Evolutionary conservation across 2,797 vertebrate species (phyloP), one percentile per base, ranked within the genome.

Genomic region (Sebastes baramenuke): DNA sequence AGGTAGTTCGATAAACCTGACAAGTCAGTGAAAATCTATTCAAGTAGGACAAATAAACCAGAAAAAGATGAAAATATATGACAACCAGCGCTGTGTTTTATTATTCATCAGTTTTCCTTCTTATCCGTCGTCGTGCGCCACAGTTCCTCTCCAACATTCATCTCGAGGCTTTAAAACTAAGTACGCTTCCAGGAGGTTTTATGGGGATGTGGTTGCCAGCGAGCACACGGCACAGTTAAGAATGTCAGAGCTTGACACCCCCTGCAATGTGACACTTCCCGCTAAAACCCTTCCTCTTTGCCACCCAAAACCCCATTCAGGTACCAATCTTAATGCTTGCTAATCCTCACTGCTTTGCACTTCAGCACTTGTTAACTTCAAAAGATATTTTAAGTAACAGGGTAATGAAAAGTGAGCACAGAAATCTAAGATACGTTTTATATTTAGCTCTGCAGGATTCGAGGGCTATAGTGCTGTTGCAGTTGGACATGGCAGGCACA

Each of bases 341-440:
- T 87, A 91, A 89, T 83, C 80, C 81, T 49, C 46, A 24, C 34
- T 58, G 24, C 72, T 87, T 77, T 79, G 73, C 78, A 76, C 74
- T 72, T 72, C 49, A 72, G 67, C n/a, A 62, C 68, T 78, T 82
- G 71, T 87, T 84, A 82, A 83, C 68, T 54, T 85, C 34, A 72
- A 69, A 68, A 84, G 2, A 68, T 82, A 38, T 80, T 64, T 80
- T 52, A 82, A 72, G 67, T 30, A 76, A 71, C 58, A 54, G 9
- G 12, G 46, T 32, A 27, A 72, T 67, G 22, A 52, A 81, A 83
- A 81, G 2, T 78, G 30, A 79, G 46, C 52, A 34, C 8, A 64
- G 5, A 34, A 42, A 20, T 9, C 5, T 8, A 13, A 25, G 8
- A 32, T 58, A 7, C 0, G 1, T 29, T 54, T 62, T 22, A 14